These are phyloP conservation scores for Pseudococcus jackbeardsleyi DNA, from an alignment of 2,888 invertebrate species.

Conservation along the genomic window DNA sequence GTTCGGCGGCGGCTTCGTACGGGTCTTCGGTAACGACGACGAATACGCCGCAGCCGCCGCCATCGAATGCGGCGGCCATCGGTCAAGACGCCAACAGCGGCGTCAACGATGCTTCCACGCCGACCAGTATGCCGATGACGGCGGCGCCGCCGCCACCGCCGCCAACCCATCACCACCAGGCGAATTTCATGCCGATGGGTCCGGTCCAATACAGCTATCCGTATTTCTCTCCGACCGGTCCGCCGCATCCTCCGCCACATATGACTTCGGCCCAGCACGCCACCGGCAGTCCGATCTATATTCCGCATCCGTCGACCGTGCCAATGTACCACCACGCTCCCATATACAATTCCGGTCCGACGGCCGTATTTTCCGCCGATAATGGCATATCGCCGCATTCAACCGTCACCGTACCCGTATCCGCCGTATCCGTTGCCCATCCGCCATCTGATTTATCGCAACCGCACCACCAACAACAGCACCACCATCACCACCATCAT, in stretches of 20 bases:
- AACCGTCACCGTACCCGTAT: constrained; percentile 23
- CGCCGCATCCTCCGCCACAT: constrained; percentile 50
- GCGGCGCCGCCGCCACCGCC: constrained; percentile 53
- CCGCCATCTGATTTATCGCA: constrained; percentile 13
- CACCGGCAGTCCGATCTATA: constrained; percentile 63
- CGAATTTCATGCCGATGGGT: constrained; percentile 57
- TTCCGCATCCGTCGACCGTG: constrained; percentile 56
- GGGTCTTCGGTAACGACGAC: background rate
- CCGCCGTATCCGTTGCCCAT: background rate
- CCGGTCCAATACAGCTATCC: constrained; percentile 58
- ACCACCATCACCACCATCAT: background rate
- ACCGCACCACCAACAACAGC: background rate
- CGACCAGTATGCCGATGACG: constrained; percentile 27
- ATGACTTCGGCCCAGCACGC: constrained; percentile 64
- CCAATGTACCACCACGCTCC: constrained; percentile 56
- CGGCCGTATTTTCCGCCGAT: constrained; percentile 48
- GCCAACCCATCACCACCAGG: constrained; percentile 47
- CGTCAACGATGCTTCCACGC: background rate
- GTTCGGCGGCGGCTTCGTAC: background rate
- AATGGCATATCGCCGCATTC: constrained; percentile 56
- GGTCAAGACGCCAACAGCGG: background rate
- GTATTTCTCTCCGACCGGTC: constrained; percentile 54
- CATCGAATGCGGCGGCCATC: background rate
- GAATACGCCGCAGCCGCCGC: background rate
- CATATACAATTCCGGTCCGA: constrained; percentile 56